phyloP scores from a whole-genome alignment of 2,113 vertebrate genomes.

The Urocitellus parryii region DNA sequence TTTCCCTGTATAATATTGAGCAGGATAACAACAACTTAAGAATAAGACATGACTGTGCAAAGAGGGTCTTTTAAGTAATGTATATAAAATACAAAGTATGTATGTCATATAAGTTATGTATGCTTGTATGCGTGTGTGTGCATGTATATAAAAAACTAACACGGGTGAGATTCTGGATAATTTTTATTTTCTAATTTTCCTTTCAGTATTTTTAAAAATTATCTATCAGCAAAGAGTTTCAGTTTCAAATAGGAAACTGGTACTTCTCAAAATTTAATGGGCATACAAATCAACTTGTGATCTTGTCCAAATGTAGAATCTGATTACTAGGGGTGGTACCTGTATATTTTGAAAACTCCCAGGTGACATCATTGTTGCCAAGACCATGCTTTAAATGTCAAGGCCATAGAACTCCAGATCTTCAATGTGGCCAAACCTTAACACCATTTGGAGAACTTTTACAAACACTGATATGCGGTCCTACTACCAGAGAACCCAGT shows the following conservation, averaged over 20 bases:
- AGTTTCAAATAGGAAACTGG: neutral
- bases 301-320: constrained; percentile 40
- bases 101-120: neutral
- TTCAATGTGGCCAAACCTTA: neutral
- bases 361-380: neutral
- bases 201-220: neutral
- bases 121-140: neutral
- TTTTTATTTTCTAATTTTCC: neutral
- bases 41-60: neutral
- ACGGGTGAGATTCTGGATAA: neutral
- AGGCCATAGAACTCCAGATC: neutral
- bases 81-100: neutral
- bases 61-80: neutral
- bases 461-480: neutral
- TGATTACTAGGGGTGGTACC: neutral
- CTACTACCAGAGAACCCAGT: neutral
- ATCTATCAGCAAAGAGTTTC: neutral
- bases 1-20: neutral
- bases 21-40: neutral
- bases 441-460: neutral
- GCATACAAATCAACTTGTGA: neutral
- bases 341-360: neutral
- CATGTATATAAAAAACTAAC: neutral
- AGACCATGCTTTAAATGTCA: neutral
- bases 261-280: neutral